These are phyloP conservation scores for Diplosoma virens DNA, from an alignment of 23 tunicate species.

Conservation along the genomic window DNA sequence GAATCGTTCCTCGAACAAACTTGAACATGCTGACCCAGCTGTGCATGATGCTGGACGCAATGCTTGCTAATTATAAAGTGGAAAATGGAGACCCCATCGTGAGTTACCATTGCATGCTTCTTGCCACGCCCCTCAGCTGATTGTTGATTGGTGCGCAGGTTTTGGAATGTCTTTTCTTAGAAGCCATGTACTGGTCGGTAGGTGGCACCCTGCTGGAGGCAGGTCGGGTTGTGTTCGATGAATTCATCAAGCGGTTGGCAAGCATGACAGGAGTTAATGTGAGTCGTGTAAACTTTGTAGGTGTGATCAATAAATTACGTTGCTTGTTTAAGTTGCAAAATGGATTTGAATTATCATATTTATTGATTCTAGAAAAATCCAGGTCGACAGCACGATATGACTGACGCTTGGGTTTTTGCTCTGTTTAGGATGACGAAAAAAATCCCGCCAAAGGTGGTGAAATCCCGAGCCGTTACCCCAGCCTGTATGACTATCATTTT, in stretches of 20 bases:
- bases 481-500: slow-evolving; percentile 94
- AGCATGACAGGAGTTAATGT: slow-evolving; percentile 86
- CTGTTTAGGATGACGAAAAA: slow-evolving; percentile 91
- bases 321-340: no score
- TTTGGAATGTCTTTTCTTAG: slow-evolving; percentile 86
- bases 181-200: slow-evolving; percentile 95
- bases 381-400: no score
- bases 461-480: slow-evolving; percentile 67
- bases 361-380: no score
- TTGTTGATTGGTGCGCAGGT: slow-evolving; percentile 30
- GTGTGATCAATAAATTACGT: no score
- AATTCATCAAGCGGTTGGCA: slow-evolving; percentile 66
- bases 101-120: no score
- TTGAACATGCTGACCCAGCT: slow-evolving; percentile 93
- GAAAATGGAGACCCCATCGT: slow-evolving; percentile 82
- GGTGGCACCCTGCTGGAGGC: slow-evolving; percentile 95
- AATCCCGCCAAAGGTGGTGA: slow-evolving; percentile 83
- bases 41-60: slow-evolving; percentile 90
- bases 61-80: slow-evolving; percentile 70
- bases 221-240: slow-evolving; percentile 61
- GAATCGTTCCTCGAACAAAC: slow-evolving; percentile 93
- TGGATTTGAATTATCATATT: no score
- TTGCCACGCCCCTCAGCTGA: not conserved
- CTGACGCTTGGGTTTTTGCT: no score
- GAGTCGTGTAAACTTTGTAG: not conserved